Evolutionary conservation across 1,140 invertebrate genomes (phyloP).

Genomic region (Drosophila sechellia): DNA sequence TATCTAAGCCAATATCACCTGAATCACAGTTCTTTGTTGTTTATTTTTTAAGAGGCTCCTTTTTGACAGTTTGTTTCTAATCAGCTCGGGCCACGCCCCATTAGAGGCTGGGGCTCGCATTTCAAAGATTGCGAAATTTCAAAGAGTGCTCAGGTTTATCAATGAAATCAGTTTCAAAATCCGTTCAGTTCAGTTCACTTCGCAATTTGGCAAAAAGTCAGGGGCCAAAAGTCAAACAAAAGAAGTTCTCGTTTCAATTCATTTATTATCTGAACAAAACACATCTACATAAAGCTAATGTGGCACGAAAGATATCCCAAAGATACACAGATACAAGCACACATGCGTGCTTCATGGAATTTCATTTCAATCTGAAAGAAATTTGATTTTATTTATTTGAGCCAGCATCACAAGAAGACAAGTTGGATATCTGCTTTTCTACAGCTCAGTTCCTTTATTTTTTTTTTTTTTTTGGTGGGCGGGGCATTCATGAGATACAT

Average conservation of each 20-base stretch:
- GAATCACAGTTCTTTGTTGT: slow-evolving; percentile 42
- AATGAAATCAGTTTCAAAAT: slow-evolving; percentile 15
- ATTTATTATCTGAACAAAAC: slow-evolving; percentile 58
- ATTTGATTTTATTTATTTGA: slow-evolving; percentile 59
- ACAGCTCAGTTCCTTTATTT: too few relatives aligned
- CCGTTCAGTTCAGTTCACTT: slow-evolving; percentile 7
- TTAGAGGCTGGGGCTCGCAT: slow-evolving; percentile 33
- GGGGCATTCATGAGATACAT: slow-evolving; percentile 62
- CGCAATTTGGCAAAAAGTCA: slow-evolving; percentile 38
- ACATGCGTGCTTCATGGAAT: slow-evolving; percentile 55
- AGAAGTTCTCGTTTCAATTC: slow-evolving; percentile 46
- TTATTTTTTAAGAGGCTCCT: slow-evolving; percentile 12
- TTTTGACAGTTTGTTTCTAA: slow-evolving; percentile 8
- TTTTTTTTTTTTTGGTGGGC: neutral
- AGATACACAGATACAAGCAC: slow-evolving; percentile 31
- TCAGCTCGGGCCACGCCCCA: slow-evolving; percentile 27
- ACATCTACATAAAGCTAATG: slow-evolving; percentile 65
- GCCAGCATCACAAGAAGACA: slow-evolving; percentile 38
- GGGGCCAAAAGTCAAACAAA: slow-evolving; percentile 38
- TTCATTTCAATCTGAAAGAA: slow-evolving; percentile 67
- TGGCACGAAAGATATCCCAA: slow-evolving; percentile 51
- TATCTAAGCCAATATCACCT: slow-evolving; percentile 3
- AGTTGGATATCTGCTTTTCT: slow-evolving; percentile 14
- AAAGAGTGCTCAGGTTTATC: slow-evolving; percentile 38
- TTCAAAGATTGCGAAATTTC: slow-evolving; percentile 66